A percentile compares a stretch with the other conserved stretches of the same genome.
These are phyloP conservation scores for Telenomus remus DNA, from an alignment of 1,140 invertebrate species.

Conservation along the genomic window DNA sequence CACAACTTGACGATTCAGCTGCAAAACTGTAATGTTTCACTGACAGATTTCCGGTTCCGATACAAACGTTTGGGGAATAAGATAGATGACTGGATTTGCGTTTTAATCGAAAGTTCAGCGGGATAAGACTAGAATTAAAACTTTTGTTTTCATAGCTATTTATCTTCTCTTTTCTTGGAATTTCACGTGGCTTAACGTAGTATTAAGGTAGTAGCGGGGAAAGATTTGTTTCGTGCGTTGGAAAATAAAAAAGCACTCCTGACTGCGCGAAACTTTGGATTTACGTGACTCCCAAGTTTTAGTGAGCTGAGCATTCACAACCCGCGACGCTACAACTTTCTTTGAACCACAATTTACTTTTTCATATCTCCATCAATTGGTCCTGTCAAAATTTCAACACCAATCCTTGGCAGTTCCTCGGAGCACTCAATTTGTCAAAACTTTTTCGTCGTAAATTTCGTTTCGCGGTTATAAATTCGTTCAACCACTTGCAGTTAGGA, in stretches of 20 bases:
- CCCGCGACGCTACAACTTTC: constrained; percentile 7
- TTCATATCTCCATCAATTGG: too few species aligned
- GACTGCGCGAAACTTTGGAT: constrained; percentile 7
- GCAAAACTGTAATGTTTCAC: too few species aligned
- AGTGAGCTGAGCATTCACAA: constrained; percentile 2
- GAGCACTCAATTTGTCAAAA: too few species aligned
- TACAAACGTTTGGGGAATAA: too few species aligned
- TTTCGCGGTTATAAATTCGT: too few species aligned
- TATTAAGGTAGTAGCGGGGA: constrained; percentile 5
- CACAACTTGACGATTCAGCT: too few species aligned
- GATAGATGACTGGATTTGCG: too few species aligned
- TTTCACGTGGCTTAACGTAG: constrained; percentile 12
- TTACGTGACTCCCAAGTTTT: constrained; percentile 14
- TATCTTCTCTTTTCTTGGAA: constrained; percentile 20
- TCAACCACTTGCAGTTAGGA: too few species aligned
- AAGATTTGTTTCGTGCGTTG: constrained; percentile 20
- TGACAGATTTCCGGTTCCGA: too few species aligned
- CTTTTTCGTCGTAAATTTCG: too few species aligned
- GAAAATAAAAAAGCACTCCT: constrained; percentile 9
- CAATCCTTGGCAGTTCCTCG: too few species aligned
- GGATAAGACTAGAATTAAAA: constrained; percentile 4
- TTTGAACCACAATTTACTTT: not conserved
- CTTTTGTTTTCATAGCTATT: constrained; percentile 8
- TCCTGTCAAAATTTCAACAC: too few species aligned
- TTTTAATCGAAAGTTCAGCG: not conserved